Percentiles rank a stretch among this genome's conserved stretches.
Conservation (phyloP, 2,797 vertebrate genomes). For the Falco novaeseelandiae region DNA sequence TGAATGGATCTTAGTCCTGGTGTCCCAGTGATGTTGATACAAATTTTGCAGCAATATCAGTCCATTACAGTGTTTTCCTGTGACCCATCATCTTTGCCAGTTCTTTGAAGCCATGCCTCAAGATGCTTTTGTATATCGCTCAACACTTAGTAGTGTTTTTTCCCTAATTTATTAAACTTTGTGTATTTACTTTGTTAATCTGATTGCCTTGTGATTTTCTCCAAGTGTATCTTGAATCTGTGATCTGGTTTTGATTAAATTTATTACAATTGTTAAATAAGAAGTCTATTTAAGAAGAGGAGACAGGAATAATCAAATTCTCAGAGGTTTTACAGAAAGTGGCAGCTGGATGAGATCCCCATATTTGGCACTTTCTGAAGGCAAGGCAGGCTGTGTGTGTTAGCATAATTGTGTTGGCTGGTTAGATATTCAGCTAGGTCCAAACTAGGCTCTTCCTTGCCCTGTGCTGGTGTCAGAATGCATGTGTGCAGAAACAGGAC, state of each 20-base stretch:
- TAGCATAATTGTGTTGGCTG: neutral
- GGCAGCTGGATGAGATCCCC: neutral
- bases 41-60: neutral
- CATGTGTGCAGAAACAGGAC: neutral
- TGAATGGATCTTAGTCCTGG: neutral
- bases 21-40: neutral
- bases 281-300: neutral
- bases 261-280: neutral
- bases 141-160: neutral
- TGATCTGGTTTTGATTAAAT: neutral
- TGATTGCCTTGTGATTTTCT: neutral
- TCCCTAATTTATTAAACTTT: neutral
- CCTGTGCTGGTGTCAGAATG: neutral
- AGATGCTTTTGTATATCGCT: neutral
- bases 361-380: neutral
- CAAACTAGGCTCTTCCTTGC: neutral
- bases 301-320: neutral
- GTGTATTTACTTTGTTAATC: neutral
- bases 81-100: neutral
- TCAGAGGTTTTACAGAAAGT: neutral
- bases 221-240: neutral
- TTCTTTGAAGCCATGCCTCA: neutral
- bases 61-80: neutral
- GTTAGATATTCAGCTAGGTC: neutral
- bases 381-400: neutral